phyloP scores from a whole-genome alignment of 2,113 vertebrate genomes.

The Oreochromis niloticus region DNA sequence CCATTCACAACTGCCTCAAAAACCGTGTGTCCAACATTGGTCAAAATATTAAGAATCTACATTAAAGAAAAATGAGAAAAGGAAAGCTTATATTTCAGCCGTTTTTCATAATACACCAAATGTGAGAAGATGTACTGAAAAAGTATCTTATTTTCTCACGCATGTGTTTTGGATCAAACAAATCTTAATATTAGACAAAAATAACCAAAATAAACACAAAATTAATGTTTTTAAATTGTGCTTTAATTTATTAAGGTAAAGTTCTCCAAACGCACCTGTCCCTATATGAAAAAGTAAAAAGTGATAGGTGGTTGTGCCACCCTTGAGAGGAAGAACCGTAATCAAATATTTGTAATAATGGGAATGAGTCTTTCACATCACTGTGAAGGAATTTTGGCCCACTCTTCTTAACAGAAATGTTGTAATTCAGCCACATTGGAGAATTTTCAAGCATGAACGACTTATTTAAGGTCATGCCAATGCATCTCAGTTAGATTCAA shows the following conservation, averaged over 20 bases:
- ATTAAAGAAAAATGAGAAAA: background rate
- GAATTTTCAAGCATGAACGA: background rate
- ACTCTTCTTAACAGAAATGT: background rate
- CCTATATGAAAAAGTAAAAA: background rate
- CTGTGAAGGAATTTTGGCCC: background rate
- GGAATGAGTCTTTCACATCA: background rate
- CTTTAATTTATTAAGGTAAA: background rate
- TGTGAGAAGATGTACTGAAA: background rate
- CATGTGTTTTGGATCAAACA: background rate
- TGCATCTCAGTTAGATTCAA: background rate
- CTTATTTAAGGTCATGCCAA: background rate
- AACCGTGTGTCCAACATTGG: conserved; percentile 73
- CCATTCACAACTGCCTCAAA: conserved; percentile 75
- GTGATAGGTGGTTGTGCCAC: background rate
- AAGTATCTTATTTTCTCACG: background rate
- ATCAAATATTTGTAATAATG: background rate
- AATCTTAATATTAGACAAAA: background rate
- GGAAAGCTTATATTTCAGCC: background rate
- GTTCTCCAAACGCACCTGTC: background rate
- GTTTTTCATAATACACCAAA: background rate
- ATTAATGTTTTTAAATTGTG: background rate
- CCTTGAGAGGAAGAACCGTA: background rate
- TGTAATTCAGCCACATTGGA: background rate
- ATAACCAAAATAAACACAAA: background rate
- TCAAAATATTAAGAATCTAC: conserved; percentile 78